Evolutionary conservation across 2,113 vertebrate genomes (phyloP), one percentile per base, ranked within the genome.

Genomic region (Ageneiosus marmoratus): DNA sequence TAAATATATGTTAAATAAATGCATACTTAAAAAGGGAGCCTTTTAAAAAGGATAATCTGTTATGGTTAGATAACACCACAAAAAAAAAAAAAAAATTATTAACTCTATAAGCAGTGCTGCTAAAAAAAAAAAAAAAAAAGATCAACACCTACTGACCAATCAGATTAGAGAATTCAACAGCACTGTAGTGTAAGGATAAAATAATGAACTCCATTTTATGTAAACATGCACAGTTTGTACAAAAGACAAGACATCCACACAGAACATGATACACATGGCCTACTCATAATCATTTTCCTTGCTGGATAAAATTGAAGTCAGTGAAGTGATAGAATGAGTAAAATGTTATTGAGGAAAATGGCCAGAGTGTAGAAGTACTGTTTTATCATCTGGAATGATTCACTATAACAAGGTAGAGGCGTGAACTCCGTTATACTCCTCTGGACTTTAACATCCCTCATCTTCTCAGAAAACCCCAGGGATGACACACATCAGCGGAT

Each of bases 341-440:
- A 69, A 72, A 27, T 3, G 24, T 67, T 34, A 67, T 37, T 67
- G 16, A 67, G 22, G 7, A 48, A 48, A 48, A 72, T 7, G 13
- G 12, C 27, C 69, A 15, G 12, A 48, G 13, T 50, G n/a, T 73
- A 15, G 24, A 48, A 48, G n/a, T 50, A 44, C n/a, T 50, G 44
- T 50, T 73, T 73, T 73, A n/a, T 29, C 44, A 73, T 50, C n/a
- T 50, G n/a, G 44, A 74, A 74, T 27, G 4, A 53, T 74, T 74
- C 48, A 51, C 24, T 72, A 24, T 72, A 48, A 72, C 69, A 72
- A 72, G 41, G 44, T 27, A 48, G 69, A 24, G 69, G 27, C 32
- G 48, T n/a, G 37, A 58, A 65, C 65, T 46, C 37, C 6, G 34
- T 58, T 60, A 46, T 16, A 48, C 80, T 81, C 16, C 15, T n/a